These are phyloP conservation scores for Drepana arcuata DNA, from an alignment of 1,140 invertebrate species.

Conservation along the genomic window DNA sequence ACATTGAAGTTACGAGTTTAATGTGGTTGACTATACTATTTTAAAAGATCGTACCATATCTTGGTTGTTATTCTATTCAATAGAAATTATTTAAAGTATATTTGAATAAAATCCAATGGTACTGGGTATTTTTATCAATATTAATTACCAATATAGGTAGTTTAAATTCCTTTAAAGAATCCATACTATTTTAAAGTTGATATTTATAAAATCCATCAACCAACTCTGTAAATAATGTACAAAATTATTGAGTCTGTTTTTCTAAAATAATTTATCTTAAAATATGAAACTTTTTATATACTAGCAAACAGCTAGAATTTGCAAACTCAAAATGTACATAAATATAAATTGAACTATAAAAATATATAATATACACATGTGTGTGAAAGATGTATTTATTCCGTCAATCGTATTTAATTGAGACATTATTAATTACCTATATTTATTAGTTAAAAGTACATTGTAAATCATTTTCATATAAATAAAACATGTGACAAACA, in stretches of 20 bases:
- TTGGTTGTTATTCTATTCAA: too few relatives aligned
- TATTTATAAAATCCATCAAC: too few relatives aligned
- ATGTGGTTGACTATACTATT: too few relatives aligned
- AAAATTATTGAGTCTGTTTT: conserved; percentile 32
- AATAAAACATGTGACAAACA: conserved; percentile 44
- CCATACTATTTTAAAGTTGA: too few relatives aligned
- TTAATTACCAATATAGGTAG: too few relatives aligned
- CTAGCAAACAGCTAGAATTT: conserved; percentile 6
- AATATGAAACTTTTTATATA: neutral
- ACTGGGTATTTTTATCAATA: too few relatives aligned
- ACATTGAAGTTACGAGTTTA: too few relatives aligned
- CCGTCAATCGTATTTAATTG: conserved; percentile 54
- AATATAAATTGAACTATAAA: too few relatives aligned
- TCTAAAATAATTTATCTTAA: conserved; percentile 23
- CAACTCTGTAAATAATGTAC: conserved; percentile 56
- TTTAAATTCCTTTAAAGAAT: too few relatives aligned
- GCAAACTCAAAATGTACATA: conserved; percentile 6
- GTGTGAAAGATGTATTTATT: conserved; percentile 62
- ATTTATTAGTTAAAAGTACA: conserved; percentile 63
- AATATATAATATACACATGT: conserved; percentile 39
- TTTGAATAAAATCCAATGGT: too few relatives aligned
- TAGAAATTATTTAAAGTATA: too few relatives aligned
- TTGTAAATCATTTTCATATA: conserved; percentile 67
- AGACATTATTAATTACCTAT: conserved; percentile 51
- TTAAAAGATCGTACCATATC: too few relatives aligned